Evolutionary conservation across 2,888 invertebrate genomes (phyloP).

Genomic region (Cynaeus angustus): DNA sequence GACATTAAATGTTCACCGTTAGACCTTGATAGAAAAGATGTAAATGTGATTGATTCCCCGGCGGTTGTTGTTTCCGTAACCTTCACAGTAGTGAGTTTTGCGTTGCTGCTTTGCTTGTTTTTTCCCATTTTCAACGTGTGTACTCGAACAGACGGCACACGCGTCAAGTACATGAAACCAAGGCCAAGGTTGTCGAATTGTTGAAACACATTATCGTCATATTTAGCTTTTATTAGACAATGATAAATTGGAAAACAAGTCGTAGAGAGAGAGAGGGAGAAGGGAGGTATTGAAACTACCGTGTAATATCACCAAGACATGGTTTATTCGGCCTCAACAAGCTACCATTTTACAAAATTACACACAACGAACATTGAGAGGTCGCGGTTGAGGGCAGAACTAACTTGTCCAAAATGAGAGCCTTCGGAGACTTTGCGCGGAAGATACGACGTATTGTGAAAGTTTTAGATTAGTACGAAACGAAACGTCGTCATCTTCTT

Average conservation of each 20-base stretch:
- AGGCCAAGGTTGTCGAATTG: conserved; percentile 61
- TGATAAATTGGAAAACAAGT: conserved; percentile 55
- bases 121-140: conserved; percentile 17
- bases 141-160: conserved; percentile 51
- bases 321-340: conserved; percentile 70
- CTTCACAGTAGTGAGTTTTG: conserved; percentile 27
- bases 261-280: conserved; percentile 2
- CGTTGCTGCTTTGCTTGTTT: conserved; percentile 25
- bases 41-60: conserved; percentile 59
- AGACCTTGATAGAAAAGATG: conserved; percentile 63
- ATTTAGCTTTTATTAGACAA: conserved; percentile 58
- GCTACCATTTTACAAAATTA: conserved; percentile 81
- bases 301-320: conserved; percentile 69
- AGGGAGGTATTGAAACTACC: conserved; percentile 40
- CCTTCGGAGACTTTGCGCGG: conserved; percentile 65
- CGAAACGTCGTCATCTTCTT: conserved; percentile 66
- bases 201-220: conserved; percentile 60
- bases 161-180: conserved; percentile 61
- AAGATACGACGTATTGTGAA: conserved; percentile 60
- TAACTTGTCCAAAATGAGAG: conserved; percentile 64
- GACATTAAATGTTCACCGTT: conserved; percentile 62
- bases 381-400: conserved; percentile 66
- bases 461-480: conserved; percentile 64
- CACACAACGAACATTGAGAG: conserved; percentile 51
- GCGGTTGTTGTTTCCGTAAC: conserved; percentile 38